Evolutionary conservation across 2,888 invertebrate genomes (phyloP).

Genomic region (Dastarcus helophoroides): DNA sequence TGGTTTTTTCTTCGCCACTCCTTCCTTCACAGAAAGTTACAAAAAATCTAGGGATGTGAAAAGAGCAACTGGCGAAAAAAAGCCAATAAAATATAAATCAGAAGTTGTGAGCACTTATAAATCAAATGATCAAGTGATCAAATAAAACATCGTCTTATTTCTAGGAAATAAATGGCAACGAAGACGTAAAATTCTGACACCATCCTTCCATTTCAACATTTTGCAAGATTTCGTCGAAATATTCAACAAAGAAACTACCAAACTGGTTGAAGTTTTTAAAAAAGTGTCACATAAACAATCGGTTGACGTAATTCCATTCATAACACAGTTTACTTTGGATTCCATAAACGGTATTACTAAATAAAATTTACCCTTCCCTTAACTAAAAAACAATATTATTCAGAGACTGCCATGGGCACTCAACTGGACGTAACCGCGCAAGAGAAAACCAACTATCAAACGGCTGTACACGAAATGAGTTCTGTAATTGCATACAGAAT

Average conservation of each 20-base stretch:
- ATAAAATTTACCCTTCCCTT: too few relatives aligned
- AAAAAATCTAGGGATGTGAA: too few relatives aligned
- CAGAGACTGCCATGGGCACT: conserved; percentile 49
- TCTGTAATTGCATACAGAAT: conserved; percentile 4
- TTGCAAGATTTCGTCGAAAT: conserved; percentile 22
- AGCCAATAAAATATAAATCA: too few relatives aligned
- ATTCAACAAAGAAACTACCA: conserved; percentile 22
- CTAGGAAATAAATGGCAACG: conserved; percentile 25
- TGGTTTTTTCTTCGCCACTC: too few relatives aligned
- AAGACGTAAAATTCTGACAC: conserved; percentile 26
- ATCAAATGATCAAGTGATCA: too few relatives aligned
- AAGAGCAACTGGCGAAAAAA: too few relatives aligned
- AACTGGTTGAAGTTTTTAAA: conserved; percentile 16
- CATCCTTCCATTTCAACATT: conserved; percentile 26
- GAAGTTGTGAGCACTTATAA: too few relatives aligned
- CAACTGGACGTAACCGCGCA: conserved; percentile 35
- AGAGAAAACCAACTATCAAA: conserved; percentile 20
- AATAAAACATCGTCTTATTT: too few relatives aligned
- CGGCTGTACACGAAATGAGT: conserved; percentile 7
- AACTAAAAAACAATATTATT: not conserved
- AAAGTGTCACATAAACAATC: conserved; percentile 12
- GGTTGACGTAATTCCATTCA: too few relatives aligned
- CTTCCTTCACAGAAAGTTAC: too few relatives aligned
- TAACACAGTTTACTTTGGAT: too few relatives aligned
- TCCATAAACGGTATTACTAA: too few relatives aligned